Evolutionary conservation across 2,113 vertebrate genomes (phyloP).

Genomic region (rat (Rattus norvegicus)): GRCr8 NC_086019.1:221633501-221634000

Average conservation of each 20-base stretch:
- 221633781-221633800: neutral
- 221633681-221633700: neutral
- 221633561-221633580: neutral
- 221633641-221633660: neutral
- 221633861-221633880: neutral
- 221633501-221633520: neutral
- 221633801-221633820: neutral
- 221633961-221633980: neutral
- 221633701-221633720: neutral
- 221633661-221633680: neutral
- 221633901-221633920: neutral
- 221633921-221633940: constrained; percentile 8
- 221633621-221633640: neutral
- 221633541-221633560: neutral
- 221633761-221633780: neutral
- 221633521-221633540: no score
- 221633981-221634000: neutral
- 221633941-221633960: constrained; percentile 13
- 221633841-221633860: neutral
- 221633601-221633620: neutral
- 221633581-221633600: neutral
- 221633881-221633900: neutral
- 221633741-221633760: no score
- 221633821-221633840: neutral
- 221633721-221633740: neutral